Conservation (phyloP, 2,888 invertebrate species). For the Drosophila limbata region DNA sequence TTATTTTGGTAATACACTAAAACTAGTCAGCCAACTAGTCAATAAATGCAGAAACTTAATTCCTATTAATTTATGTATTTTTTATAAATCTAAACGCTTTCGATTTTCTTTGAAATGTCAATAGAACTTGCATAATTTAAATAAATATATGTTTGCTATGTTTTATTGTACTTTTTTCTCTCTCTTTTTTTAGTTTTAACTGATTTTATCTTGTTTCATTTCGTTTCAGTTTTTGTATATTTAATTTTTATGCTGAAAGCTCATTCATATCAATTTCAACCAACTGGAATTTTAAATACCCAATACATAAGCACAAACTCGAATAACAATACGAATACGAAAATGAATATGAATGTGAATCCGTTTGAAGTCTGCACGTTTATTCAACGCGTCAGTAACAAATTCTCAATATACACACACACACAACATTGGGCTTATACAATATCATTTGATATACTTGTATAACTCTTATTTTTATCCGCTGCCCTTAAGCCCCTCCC, state of each 20-base stretch:
- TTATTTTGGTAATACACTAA: not conserved
- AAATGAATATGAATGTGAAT: constrained; percentile 21
- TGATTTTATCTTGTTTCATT: constrained; percentile 42
- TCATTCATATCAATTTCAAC: constrained; percentile 40
- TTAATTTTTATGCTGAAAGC: constrained; percentile 18
- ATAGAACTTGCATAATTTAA: constrained; percentile 60
- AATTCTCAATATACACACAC: constrained; percentile 34
- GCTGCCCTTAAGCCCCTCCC: not conserved
- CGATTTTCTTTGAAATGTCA: constrained; percentile 59
- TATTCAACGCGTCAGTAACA: constrained; percentile 21
- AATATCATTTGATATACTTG: constrained; percentile 32
- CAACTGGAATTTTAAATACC: constrained; percentile 47
- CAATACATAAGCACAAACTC: constrained; percentile 18
- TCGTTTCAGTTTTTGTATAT: constrained; percentile 33
- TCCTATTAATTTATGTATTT: not conserved
- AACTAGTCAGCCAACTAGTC: constrained; percentile 25
- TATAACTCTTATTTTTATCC: constrained; percentile 21
- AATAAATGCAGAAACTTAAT: constrained; percentile 14
- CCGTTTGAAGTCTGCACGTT: constrained; percentile 40
- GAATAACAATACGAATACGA: constrained; percentile 6
- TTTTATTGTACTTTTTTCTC: not conserved
- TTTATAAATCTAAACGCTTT: constrained; percentile 36
- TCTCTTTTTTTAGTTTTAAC: constrained; percentile 17
- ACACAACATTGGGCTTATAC: constrained; percentile 31
- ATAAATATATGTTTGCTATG: constrained; percentile 12